These are phyloP conservation scores for Apeira syringaria DNA, from an alignment of 2,888 invertebrate genomes.

Conservation along the genomic window DNA sequence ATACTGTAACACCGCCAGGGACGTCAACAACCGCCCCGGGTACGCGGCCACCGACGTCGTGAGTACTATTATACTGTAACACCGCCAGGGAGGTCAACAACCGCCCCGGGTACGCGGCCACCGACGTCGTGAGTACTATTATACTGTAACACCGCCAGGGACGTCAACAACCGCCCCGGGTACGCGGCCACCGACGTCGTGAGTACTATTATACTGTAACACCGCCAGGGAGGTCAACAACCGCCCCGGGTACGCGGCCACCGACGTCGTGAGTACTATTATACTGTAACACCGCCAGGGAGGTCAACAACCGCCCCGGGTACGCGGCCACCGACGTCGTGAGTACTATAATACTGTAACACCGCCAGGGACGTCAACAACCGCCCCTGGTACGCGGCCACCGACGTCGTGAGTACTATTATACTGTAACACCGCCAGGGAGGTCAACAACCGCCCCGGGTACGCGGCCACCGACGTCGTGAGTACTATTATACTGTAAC, in stretches of 20 bases:
- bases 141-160: constrained; percentile 97
- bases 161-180: constrained; percentile 95
- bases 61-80: too few species aligned
- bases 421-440: constrained; percentile 97
- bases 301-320: constrained; percentile 95
- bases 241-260: constrained; percentile 94
- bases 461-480: constrained; percentile 95
- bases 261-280: too few species aligned
- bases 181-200: constrained; percentile 95
- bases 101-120: constrained; percentile 94
- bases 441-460: constrained; percentile 95
- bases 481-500: too few species aligned
- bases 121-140: too few species aligned
- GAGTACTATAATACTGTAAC: too few species aligned
- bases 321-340: constrained; percentile 95
- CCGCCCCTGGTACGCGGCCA: constrained; percentile 93
- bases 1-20: constrained; percentile 97
- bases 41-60: constrained; percentile 95
- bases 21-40: constrained; percentile 95
- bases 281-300: constrained; percentile 97
- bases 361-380: constrained; percentile 98
- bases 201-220: too few species aligned
- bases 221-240: constrained; percentile 98
- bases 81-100: constrained; percentile 98
- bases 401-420: too few species aligned